phyloP scores from a whole-genome alignment of 2,888 invertebrate genomes.

The Pammene aurita region DNA sequence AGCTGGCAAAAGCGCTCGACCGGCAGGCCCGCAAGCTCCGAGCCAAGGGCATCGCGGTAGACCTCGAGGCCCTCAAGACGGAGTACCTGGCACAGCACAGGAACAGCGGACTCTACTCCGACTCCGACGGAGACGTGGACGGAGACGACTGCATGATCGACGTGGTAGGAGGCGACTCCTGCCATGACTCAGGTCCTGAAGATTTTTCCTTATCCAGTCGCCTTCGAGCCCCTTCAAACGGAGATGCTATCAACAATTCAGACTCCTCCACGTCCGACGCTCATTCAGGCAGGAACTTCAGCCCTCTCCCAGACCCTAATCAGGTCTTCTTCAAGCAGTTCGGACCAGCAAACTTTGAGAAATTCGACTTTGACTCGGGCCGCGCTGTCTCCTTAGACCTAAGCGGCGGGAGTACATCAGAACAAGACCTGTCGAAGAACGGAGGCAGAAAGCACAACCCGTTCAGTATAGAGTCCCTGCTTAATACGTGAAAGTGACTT shows the following conservation, averaged over 20 bases:
- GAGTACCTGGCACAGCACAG: constrained; percentile 93
- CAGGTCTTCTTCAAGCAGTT: constrained; percentile 77
- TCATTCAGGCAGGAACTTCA: constrained; percentile 75
- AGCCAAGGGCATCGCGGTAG: constrained; percentile 95
- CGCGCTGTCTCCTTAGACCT: constrained; percentile 80
- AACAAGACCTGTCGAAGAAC: constrained; percentile 79
- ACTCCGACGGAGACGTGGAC: constrained; percentile 83
- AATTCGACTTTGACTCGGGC: constrained; percentile 80
- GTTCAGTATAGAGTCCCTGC: constrained; percentile 94
- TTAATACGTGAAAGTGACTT: constrained; percentile 86
- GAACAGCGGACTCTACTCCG: constrained; percentile 83
- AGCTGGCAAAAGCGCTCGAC: constrained; percentile 95
- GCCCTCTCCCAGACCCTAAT: constrained; percentile 76
- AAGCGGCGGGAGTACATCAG: constrained; percentile 70
- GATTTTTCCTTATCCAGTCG: constrained; percentile 85
- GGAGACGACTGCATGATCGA: constrained; percentile 91
- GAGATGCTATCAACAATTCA: constrained; percentile 84
- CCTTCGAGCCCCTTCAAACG: constrained; percentile 83
- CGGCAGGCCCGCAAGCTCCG: constrained; percentile 96
- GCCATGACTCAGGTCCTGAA: constrained; percentile 86
- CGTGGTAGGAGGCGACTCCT: constrained; percentile 92
- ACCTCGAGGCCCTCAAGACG: constrained; percentile 91
- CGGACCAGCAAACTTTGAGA: constrained; percentile 70
- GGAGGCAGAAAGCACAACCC: constrained; percentile 88
- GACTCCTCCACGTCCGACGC: constrained; percentile 82